Evolutionary conservation across 2,888 invertebrate genomes (phyloP), one percentile per base, ranked within the genome.

Genomic region (Hydrotaea diabolus): DNA sequence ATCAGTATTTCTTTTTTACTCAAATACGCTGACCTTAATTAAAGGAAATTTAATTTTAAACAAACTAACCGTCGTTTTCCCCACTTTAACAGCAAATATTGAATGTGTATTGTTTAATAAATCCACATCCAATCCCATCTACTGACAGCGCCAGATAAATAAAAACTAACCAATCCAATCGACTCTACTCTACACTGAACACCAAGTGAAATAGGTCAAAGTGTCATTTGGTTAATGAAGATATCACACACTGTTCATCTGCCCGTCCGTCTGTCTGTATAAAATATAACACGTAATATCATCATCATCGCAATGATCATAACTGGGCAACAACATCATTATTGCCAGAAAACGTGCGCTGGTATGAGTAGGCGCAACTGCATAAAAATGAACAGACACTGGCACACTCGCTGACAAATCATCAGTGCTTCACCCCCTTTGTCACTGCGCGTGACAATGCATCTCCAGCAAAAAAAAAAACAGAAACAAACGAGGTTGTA

Each of bases 211-310:
- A 72, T 72, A 72, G 72, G 72, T 72, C 72, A 72, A 72, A 72
- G 72, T 72, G 72, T 72, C 72, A 72, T 72, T 72, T 72, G 72
- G 72, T 72, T 72, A 72, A 72, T 72, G 72, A 72, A 72, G 72
- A 72, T 72, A 72, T 72, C 72, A 72, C 36, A 72, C 36, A 19
- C 49, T n/a, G 49, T 15, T 7, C 7, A 31, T 31, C 62, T 31
- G 62, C 15, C 31, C 31, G 49, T n/a, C 49, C 49, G n/a, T 49
- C n/a, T n/a, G 5, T 49, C 49, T 49, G 5, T 49, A 49, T 15
- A 15, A 49, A 49, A 49, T 49, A 49, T n/a, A 49, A 49, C 49
- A 49, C 49, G 49, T 49, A 62, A 62, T 62, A 62, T 62, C 62
- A 26, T 59, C 59, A 13, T 62, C 31, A n/a, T 31, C 62, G 17